These are phyloP conservation scores for Scaptomyza polygonia DNA, from an alignment of 2,888 invertebrate species.

Conservation along the genomic window DNA sequence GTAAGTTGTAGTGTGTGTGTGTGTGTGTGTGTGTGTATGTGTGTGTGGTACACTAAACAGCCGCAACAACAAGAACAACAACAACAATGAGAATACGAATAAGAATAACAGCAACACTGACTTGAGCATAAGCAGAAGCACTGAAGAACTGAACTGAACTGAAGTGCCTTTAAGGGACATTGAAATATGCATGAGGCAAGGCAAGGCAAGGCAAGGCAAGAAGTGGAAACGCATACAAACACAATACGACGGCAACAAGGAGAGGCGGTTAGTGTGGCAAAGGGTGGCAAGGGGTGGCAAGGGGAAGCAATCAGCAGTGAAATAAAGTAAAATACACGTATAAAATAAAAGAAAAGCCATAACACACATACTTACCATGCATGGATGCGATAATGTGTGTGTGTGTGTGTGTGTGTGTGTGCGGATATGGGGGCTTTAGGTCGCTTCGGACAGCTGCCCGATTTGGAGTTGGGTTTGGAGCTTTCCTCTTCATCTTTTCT, in stretches of 20 bases:
- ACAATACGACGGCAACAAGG: slow-evolving; percentile 1
- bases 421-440: slow-evolving; percentile 2
- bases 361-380: slow-evolving; percentile 55
- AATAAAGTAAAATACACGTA: slow-evolving; percentile 71
- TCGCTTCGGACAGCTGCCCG: slow-evolving; percentile 21
- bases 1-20: not conserved
- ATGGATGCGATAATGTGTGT: too few species aligned
- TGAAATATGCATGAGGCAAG: slow-evolving; percentile 77
- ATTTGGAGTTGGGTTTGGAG: slow-evolving; percentile 10
- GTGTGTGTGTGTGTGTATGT: slow-evolving; percentile 1
- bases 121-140: slow-evolving; percentile 37
- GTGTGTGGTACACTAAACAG: slow-evolving; percentile 48
- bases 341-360: slow-evolving; percentile 68
- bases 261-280: not conserved
- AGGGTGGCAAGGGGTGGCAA: not conserved
- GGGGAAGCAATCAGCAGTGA: slow-evolving; percentile 53
- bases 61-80: slow-evolving; percentile 40
- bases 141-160: slow-evolving; percentile 53
- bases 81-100: slow-evolving; percentile 39
- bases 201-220: too few species aligned
- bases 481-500: too few species aligned
- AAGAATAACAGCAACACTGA: slow-evolving; percentile 21
- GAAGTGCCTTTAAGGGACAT: slow-evolving; percentile 79
- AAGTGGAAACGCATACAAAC: slow-evolving; percentile 36
- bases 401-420: not conserved